phyloP scores from a whole-genome alignment of 2,888 invertebrate species.

The Meganola albula region DNA sequence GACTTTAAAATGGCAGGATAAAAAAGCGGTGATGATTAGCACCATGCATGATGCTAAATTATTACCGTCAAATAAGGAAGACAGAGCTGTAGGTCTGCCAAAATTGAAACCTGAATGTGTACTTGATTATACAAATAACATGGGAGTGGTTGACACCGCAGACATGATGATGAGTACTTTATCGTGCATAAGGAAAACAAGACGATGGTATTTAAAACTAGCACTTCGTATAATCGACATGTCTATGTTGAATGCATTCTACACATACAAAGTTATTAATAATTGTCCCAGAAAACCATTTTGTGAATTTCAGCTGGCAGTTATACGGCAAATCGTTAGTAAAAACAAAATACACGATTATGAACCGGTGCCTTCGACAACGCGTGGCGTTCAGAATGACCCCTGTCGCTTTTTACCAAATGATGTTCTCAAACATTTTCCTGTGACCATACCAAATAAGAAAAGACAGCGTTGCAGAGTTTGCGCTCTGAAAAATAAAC shows the following conservation, averaged over 20 bases:
- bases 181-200: constrained; percentile 31
- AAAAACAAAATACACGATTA: not conserved
- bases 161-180: constrained; percentile 36
- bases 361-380: constrained; percentile 4
- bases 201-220: constrained; percentile 40
- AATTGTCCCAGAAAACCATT: constrained; percentile 3
- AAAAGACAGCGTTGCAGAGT: constrained; percentile 12
- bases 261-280: constrained; percentile 1
- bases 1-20: constrained; percentile 38
- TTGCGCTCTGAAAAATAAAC: constrained; percentile 8
- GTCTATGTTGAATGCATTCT: constrained; percentile 11
- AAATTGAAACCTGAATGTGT: constrained; percentile 18
- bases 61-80: constrained; percentile 13
- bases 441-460: constrained; percentile 3
- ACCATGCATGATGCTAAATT: constrained; percentile 16
- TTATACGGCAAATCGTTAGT: constrained; percentile 7
- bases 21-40: constrained; percentile 25
- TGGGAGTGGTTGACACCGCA: constrained; percentile 34
- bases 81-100: constrained; percentile 11
- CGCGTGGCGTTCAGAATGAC: constrained; percentile 5
- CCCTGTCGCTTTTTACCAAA: constrained; percentile 6
- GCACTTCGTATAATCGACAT: constrained; percentile 35
- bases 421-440: constrained; percentile 4
- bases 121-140: constrained; percentile 35
- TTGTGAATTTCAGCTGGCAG: constrained; percentile 10